These are phyloP conservation scores for Pocillopora verrucosa DNA, from an alignment of 64 coral and sea anemone genomes.

Conservation along the genomic window DNA sequence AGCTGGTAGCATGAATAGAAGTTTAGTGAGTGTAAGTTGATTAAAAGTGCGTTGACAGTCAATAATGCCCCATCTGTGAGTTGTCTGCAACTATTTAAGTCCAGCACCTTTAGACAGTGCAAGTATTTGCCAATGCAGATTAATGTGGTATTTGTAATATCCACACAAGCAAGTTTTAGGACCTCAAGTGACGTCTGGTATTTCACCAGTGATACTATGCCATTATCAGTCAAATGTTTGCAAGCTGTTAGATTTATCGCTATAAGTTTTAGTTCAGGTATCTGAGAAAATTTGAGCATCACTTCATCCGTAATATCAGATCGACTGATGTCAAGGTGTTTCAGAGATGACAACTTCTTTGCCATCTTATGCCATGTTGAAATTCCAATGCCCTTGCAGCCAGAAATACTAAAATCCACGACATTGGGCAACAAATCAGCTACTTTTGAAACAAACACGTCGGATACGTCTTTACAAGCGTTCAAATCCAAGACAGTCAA, in stretches of 20 bases:
- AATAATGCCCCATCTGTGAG: slow-evolving; percentile 59
- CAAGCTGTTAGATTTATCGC: slow-evolving; percentile 76
- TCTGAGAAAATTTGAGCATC: slow-evolving; percentile 75
- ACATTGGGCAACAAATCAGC: slow-evolving; percentile 47
- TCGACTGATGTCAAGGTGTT: slow-evolving; percentile 76
- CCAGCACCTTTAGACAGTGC: slow-evolving; percentile 45
- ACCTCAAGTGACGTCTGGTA: slow-evolving; percentile 65
- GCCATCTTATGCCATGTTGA: slow-evolving; percentile 65
- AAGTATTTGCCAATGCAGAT: slow-evolving; percentile 73
- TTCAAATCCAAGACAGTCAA: slow-evolving; percentile 58
- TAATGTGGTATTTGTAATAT: slow-evolving; percentile 83
- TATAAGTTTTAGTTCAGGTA: slow-evolving; percentile 50
- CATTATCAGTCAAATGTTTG: slow-evolving; percentile 85
- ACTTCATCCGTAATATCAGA: slow-evolving; percentile 83
- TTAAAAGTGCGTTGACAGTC: slow-evolving; percentile 40
- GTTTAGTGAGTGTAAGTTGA: slow-evolving; percentile 64
- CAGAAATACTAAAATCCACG: slow-evolving; percentile 58
- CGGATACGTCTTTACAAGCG: slow-evolving; percentile 66
- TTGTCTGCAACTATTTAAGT: slow-evolving; percentile 90
- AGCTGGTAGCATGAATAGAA: slow-evolving; percentile 94
- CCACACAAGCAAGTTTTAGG: slow-evolving; percentile 76
- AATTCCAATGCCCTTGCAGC: slow-evolving; percentile 55
- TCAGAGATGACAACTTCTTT: slow-evolving; percentile 43
- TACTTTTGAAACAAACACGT: slow-evolving; percentile 60
- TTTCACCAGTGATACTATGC: slow-evolving; percentile 74